A percentile compares a stretch with the other conserved stretches of the same genome.
Evolutionary conservation across 2,113 vertebrate species (phyloP).

Genomic region (Mola mola): DNA sequence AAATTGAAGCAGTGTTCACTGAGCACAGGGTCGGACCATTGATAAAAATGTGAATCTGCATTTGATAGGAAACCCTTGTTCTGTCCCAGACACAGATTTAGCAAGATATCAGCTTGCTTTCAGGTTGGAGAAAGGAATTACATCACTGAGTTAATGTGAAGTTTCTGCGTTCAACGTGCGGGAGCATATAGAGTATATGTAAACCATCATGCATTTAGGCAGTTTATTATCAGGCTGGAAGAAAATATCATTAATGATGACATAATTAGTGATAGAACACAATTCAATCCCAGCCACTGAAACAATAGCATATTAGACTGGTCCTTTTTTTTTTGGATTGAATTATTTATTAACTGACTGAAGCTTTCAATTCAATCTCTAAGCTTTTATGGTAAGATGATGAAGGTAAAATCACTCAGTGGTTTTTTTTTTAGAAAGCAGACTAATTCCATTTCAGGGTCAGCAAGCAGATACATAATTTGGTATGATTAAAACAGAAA

Average conservation of each 20-base stretch:
- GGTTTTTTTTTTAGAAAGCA: background rate
- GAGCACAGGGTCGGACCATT: slow-evolving; percentile 2
- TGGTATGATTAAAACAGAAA: background rate
- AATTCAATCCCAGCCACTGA: slow-evolving; percentile 38
- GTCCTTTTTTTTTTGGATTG: slow-evolving; percentile 7
- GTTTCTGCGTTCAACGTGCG: too few relatives aligned
- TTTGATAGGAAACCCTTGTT: slow-evolving; percentile 27
- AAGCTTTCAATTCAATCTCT: slow-evolving; percentile 25
- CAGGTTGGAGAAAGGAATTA: background rate
- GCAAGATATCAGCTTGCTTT: background rate
- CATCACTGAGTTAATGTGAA: background rate
- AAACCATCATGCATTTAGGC: too few relatives aligned
- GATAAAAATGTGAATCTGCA: slow-evolving; percentile 13
- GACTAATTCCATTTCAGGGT: background rate
- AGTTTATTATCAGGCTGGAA: slow-evolving; percentile 28
- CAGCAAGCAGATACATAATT: background rate
- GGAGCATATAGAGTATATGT: too few relatives aligned
- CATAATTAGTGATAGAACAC: slow-evolving; percentile 54
- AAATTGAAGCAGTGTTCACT: slow-evolving; percentile 21
- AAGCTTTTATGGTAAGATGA: slow-evolving; percentile 1
- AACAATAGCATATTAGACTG: slow-evolving; percentile 34
- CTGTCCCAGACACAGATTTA: background rate
- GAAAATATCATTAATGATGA: slow-evolving; percentile 50
- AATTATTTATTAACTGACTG: slow-evolving; percentile 14
- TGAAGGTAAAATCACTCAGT: slow-evolving; percentile 2